phyloP scores from a whole-genome alignment of 1,140 invertebrate genomes.

The Eufriesea mexicana region DNA sequence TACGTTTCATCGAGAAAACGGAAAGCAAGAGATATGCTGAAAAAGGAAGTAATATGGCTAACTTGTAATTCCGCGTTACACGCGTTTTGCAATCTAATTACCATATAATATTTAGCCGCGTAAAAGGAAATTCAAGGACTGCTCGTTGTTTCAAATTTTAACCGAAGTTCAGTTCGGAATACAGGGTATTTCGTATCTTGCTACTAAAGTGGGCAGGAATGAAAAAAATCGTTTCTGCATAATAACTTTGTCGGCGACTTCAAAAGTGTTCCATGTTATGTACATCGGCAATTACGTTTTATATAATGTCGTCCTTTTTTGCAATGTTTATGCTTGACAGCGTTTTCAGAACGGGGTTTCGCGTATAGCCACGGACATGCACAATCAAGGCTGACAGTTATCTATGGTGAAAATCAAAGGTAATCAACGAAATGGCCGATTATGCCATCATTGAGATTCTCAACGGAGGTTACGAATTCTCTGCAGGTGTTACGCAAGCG shows the following conservation, averaged over 20 bases:
- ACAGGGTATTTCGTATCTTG: too few relatives aligned
- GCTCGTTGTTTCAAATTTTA: too few relatives aligned
- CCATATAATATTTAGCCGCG: too few relatives aligned
- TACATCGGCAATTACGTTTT: not conserved
- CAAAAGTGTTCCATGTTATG: not conserved
- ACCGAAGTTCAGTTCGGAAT: too few relatives aligned
- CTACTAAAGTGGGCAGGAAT: not conserved
- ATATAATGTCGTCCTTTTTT: not conserved
- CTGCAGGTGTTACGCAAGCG: not conserved
- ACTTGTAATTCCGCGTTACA: too few relatives aligned
- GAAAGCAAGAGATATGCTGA: too few relatives aligned
- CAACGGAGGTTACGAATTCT: not conserved
- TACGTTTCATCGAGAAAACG: too few relatives aligned
- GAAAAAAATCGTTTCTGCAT: not conserved
- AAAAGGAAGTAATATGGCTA: too few relatives aligned
- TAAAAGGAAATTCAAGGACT: too few relatives aligned
- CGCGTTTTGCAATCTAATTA: too few relatives aligned
- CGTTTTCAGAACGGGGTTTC: slow-evolving; percentile 4
- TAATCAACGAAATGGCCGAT: slow-evolving; percentile 4
- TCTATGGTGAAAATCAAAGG: not conserved
- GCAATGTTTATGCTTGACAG: not conserved
- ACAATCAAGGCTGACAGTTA: slow-evolving; percentile 10
- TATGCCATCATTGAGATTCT: not conserved
- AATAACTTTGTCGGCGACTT: not conserved
- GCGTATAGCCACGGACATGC: not conserved